These are phyloP conservation scores for Epinotia ramella DNA, from an alignment of 2,888 invertebrate species.

Conservation along the genomic window DNA sequence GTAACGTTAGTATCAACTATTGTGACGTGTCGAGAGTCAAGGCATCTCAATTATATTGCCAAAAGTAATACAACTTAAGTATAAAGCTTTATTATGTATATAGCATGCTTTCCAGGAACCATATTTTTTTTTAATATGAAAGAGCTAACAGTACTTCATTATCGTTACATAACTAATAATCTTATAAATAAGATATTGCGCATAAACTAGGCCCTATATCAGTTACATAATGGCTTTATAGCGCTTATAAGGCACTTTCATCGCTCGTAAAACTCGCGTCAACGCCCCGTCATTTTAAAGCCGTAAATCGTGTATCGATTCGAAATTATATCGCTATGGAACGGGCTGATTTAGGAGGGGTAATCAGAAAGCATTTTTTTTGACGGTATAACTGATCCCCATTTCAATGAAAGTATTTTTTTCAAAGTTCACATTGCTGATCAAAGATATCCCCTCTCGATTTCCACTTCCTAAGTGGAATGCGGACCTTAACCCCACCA, in stretches of 20 bases:
- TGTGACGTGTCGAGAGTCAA: neutral
- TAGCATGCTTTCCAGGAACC: no score
- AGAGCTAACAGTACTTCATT: neutral
- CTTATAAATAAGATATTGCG: neutral
- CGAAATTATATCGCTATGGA: conserved; percentile 20
- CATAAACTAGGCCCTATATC: conserved; percentile 24
- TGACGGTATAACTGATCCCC: no score
- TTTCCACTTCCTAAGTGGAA: no score
- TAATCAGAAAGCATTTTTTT: no score
- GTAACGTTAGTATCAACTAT: neutral
- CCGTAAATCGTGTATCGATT: conserved; percentile 38
- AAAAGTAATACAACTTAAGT: no score
- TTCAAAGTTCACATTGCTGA: no score
- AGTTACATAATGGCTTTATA: conserved; percentile 27
- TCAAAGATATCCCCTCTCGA: no score
- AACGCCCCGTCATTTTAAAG: conserved; percentile 38
- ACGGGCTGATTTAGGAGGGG: neutral
- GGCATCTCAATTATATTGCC: neutral
- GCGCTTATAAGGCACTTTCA: conserved; percentile 34
- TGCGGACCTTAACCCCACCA: no score
- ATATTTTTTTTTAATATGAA: no score
- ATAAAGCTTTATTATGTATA: conserved; percentile 7
- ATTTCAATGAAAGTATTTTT: no score
- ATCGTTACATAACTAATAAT: neutral
- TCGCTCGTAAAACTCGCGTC: conserved; percentile 31